Base-by-base conservation (phyloP, 1,140 invertebrate species). In the Meloidogyne exigua region DNA sequence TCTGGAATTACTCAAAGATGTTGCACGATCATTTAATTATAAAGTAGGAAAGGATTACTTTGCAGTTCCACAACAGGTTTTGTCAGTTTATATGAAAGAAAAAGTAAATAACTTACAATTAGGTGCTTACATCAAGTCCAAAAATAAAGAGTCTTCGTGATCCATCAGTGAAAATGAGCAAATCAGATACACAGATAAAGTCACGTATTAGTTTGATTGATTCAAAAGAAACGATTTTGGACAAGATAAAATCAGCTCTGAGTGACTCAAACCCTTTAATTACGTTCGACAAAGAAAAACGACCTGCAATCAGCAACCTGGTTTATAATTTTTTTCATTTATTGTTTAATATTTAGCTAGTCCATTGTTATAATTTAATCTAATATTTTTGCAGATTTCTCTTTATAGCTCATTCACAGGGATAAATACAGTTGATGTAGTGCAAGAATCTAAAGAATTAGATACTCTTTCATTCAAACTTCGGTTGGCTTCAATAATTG, bases 121-220 rank as follows among this genome's bases (percentile, higher is more conserved):
- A 73, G 88, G 93, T 63, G 90, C 88, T 91, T 83, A 89, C 90
- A 90, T 88, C 85, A 42, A 75, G 68, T 62, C 69, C 85, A 13
- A 73, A 93, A 62, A 89, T 96, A 23, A 91, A 91, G 84, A 95
- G 93, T 87, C 88, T 97, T 18, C 89, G 93, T 49, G 91, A 95
- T 84, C 93, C 95, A 0, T 84, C 85, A 0, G 93, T 93, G 84
- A 99, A 99, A 90, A 99, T 99, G 96, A 98, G 96, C 9, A 99
- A 99, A 89, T 98, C 96, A 0, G 93, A 95, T 81, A 79, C 89
- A 0, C 92, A 94, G 89, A 82, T 90, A 0, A 92, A 91, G 84
- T 92, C 92, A 77, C 89, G 92, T 72, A 93, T 99, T 67, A 90
- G 93, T 71, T 86, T 98, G 1, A 91, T 89, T 25, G 95, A 99